These are phyloP conservation scores for Sylvietta virens DNA, from an alignment of 2,113 vertebrate genomes.

Conservation along the genomic window DNA sequence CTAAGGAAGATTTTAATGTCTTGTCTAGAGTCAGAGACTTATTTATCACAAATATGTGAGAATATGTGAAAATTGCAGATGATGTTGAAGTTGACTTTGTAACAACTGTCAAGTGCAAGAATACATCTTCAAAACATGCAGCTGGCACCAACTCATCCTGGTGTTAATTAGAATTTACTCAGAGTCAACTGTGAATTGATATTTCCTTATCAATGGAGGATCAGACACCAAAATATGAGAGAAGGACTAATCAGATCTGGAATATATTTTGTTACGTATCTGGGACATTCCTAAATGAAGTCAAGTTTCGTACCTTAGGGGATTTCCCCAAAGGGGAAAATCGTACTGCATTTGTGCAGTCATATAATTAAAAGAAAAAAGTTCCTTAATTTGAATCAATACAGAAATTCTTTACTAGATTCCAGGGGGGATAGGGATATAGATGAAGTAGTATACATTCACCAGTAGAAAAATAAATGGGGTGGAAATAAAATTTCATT, in stretches of 20 bases:
- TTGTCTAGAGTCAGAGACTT: not conserved
- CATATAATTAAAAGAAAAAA: not conserved
- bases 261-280: not conserved
- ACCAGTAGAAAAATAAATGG: not conserved
- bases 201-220: not conserved
- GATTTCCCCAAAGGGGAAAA: not conserved
- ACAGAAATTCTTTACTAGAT: not conserved
- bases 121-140: not conserved
- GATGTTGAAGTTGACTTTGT: not conserved
- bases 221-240: not conserved
- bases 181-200: not conserved
- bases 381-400: not conserved
- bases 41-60: not conserved
- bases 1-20: not conserved
- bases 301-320: not conserved
- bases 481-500: fast-evolving
- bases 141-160: not conserved
- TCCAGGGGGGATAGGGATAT: not conserved
- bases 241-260: not conserved
- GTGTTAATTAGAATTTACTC: not conserved
- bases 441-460: not conserved
- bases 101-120: not conserved
- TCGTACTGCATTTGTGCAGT: not conserved
- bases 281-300: not conserved
- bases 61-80: not conserved